These are phyloP conservation scores for Melanogrammus aeglefinus DNA, from an alignment of 2,797 vertebrate genomes.

Conservation along the genomic window DNA sequence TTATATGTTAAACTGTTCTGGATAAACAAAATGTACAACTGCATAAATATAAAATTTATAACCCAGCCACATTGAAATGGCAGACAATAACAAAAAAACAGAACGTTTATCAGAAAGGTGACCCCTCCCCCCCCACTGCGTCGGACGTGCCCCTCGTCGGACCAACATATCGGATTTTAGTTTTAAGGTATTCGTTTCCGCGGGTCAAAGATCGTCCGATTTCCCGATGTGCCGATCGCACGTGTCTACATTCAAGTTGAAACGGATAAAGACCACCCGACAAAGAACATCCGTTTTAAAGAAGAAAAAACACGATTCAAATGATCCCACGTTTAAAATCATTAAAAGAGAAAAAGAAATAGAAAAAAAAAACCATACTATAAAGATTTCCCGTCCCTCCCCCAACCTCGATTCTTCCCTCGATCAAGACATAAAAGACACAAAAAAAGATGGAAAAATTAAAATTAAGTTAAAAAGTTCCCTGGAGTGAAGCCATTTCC, in stretches of 20 bases:
- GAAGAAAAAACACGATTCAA: constrained; percentile 67
- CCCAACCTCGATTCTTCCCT: constrained; percentile 27
- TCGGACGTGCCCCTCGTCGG: constrained; percentile 76
- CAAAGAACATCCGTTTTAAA: constrained; percentile 18
- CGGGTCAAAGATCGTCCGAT: constrained; percentile 66
- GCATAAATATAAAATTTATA: constrained; percentile 96
- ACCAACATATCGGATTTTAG: constrained; percentile 43
- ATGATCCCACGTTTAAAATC: constrained; percentile 61
- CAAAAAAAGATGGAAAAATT: constrained; percentile 64
- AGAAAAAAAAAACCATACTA: constrained; percentile 25
- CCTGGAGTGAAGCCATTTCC: constrained; percentile 84
- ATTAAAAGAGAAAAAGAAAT: constrained; percentile 48
- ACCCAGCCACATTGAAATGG: constrained; percentile 84
- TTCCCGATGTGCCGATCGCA: constrained; percentile 64
- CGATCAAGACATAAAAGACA: constrained; percentile 44
- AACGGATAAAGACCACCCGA: constrained; percentile 42
- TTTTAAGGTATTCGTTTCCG: neutral
- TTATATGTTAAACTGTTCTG: constrained; percentile 95
- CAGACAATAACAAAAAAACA: constrained; percentile 47
- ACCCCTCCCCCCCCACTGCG: constrained; percentile 77
- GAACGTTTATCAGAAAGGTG: constrained; percentile 83
- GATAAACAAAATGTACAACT: constrained; percentile 94
- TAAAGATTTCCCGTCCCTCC: constrained; percentile 53
- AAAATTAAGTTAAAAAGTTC: constrained; percentile 48
- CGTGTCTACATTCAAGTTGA: constrained; percentile 68